Evolutionary conservation across 2,888 invertebrate species (phyloP).

Genomic region (Amblyjoppa proteus): DNA sequence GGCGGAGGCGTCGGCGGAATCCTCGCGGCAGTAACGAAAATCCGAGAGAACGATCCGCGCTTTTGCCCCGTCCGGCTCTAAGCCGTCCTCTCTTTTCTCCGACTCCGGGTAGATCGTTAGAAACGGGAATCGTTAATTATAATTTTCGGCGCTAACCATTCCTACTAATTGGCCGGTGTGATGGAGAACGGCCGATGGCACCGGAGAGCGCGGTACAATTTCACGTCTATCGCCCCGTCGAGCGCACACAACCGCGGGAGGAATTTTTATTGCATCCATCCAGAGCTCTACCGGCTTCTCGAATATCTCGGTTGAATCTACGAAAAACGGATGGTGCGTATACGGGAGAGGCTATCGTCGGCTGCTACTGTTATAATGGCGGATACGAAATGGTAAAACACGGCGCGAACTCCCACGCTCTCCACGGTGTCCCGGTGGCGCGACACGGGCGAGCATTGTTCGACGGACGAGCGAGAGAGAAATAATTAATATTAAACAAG

Average conservation of each 20-base stretch:
- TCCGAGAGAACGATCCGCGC: too few relatives aligned
- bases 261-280: conserved; percentile 41
- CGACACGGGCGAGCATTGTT: conserved; percentile 50
- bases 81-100: background rate
- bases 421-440: conserved; percentile 15
- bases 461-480: conserved; percentile 51
- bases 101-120: conserved; percentile 10
- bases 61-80: background rate
- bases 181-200: background rate
- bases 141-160: conserved; percentile 16
- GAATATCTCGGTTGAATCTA: conserved; percentile 24
- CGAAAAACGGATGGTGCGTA: conserved; percentile 6
- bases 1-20: conserved; percentile 36
- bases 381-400: conserved; percentile 43
- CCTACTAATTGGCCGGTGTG: conserved; percentile 28
- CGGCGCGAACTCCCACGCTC: conserved; percentile 59
- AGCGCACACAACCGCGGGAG: conserved; percentile 14
- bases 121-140: conserved; percentile 15
- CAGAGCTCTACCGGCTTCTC: background rate
- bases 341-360: conserved; percentile 35
- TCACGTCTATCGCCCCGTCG: conserved; percentile 14
- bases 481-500: conserved; percentile 66
- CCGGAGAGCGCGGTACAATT: background rate
- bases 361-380: conserved; percentile 40
- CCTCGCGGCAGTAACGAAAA: conserved; percentile 30